These are phyloP conservation scores for Pygoscelis antarcticus DNA, from an alignment of 2,113 vertebrate genomes.

Conservation along the genomic window DNA sequence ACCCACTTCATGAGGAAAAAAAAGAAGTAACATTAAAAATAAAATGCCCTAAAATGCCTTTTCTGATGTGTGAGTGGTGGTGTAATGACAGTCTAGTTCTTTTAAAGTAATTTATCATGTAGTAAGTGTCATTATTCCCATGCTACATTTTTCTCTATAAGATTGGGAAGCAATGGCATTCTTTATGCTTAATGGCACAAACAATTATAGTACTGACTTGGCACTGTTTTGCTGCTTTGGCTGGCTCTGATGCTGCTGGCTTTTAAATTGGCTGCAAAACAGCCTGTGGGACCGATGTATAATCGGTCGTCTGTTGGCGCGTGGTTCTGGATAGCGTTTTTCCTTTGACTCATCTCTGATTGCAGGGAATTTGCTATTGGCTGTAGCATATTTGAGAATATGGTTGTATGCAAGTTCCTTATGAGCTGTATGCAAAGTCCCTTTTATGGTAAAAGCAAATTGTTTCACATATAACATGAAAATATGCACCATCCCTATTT, in stretches of 20 bases:
- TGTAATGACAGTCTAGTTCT: background rate
- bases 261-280: conserved; percentile 52
- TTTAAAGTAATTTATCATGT: background rate
- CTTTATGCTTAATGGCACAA: conserved; percentile 61
- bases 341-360: conserved; percentile 64
- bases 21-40: background rate
- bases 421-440: background rate
- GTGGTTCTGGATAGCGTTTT: conserved; percentile 12
- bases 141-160: background rate
- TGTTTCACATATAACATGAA: background rate
- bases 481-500: background rate
- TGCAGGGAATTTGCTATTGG: conserved; percentile 32
- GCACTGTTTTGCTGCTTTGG: conserved; percentile 30
- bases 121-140: background rate
- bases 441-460: conserved; percentile 60
- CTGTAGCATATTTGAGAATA: background rate
- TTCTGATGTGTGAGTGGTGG: background rate
- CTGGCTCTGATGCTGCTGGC: conserved; percentile 28
- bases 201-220: conserved; percentile 53
- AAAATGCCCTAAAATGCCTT: background rate
- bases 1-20: background rate
- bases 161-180: conserved; percentile 52
- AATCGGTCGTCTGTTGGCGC: background rate
- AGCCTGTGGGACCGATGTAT: conserved; percentile 5
- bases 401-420: background rate